Evolutionary conservation across 2,797 vertebrate species (phyloP), one percentile per base, ranked within the genome.

Genomic region (Tapera naevia): DNA sequence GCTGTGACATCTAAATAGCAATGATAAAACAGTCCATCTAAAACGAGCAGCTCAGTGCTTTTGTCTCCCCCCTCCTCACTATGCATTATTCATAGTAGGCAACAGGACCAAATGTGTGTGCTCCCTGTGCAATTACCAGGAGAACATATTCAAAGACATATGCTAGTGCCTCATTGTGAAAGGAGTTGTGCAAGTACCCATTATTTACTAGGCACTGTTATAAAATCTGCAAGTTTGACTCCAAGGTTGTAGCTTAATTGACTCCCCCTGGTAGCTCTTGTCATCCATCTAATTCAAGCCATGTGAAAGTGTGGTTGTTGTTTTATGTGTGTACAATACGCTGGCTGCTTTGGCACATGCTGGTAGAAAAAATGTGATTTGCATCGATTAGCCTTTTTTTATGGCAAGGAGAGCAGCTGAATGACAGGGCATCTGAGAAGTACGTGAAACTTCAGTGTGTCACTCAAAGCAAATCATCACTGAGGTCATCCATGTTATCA

Each of bases 301-400:
- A 17, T 60, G 93, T 16, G 6, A 86, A 86, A 88, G 94, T 62
- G 24, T 79, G 75, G 87, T 86, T 43, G 71, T 76, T 89, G 93
- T 92, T 95, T 86, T 92, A 92, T 88, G 61, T 80, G 88, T 28
- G 23, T 91, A 95, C 84, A 94, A 94, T 93, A 75, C 15, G 1
- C 91, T 93, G 78, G 89, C 93, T 96, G 88, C 88, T 96, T 97
- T 93, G 94, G 96, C 80, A 86, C 90, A 89, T 13, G 71, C 91
- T 93, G 92, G 94, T 96, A 96, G 92, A 97, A 96, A 89, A 97
- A 97, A 97, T 95, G 94, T 94, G 94, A 96, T 97, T 97, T 97
- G 95, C 94, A 97, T 97, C 53, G 89, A 97, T 98, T 98, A 97
- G 96, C 96, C 96, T 97, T 97, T 97, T 96, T 96, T 97, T 97